Base-by-base conservation (phyloP, 2,113 vertebrate species). In the Bombycilla garrulus region DNA sequence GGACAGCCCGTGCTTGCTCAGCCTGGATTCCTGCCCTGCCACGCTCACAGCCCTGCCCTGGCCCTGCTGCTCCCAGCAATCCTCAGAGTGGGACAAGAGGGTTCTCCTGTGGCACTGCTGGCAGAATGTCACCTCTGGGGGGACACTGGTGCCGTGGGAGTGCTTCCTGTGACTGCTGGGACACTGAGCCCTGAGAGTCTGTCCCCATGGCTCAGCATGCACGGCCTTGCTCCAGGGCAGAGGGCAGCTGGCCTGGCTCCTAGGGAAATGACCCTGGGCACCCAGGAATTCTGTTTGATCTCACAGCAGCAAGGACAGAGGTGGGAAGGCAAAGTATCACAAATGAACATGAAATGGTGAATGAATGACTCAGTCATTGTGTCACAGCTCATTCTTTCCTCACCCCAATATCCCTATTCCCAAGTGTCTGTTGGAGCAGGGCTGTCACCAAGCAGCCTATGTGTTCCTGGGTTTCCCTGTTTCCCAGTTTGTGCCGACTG, bases 51-150 rank as follows among this genome's bases (percentile, higher is more conserved):
- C 51, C 28, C 70, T 45, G 40, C 82, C 70, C 67, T 58, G 42
- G 9, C 35, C 44, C 54, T 50, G n/a, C 47, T 62, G 29, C 54
- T 40, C 60, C 17, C 18, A 15, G 64, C 42, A 23, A 54, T 21
- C 1, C 0, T 4, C 33, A 29, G 12, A 62, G 31, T 2, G 15
- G 36, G 42, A 67, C 54, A 11, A 1, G 72, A 51, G 24, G 42
- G 12, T n/a, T 50, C 22, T 48, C 3, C 23, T 20, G 71, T 7
- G 2, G 16, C 0, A 0, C 31, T 51, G 10, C 61, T 33, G 40
- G 47, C 12, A 19, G 22, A 7, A 9, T 0, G 3, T 44, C 69
- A 31, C 57, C 36, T 26, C 4, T 11, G 24, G 42, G 40, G 12
- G 76, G 51, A n/a, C 0, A 0, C 10, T 20, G 78, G 50, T 31